Conservation (phyloP, 2,113 vertebrate genomes). For the Laticauda colubrina region DNA sequence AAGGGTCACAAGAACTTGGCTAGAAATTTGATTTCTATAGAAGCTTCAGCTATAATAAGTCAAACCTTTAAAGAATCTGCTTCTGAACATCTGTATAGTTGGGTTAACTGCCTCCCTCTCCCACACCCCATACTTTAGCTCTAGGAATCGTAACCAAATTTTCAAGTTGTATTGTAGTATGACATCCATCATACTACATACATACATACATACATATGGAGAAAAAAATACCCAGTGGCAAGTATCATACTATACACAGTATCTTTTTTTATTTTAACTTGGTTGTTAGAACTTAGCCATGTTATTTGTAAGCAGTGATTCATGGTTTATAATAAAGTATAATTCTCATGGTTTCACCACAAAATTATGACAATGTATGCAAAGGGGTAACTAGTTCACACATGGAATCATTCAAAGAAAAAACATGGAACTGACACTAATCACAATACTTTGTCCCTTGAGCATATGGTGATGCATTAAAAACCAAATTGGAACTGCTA, state of each 20-base stretch:
- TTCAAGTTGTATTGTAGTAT: not conserved
- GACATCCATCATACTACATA: not conserved
- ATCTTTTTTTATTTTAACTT: not conserved
- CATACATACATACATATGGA: not conserved
- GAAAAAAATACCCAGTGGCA: not conserved
- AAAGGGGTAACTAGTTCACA: not conserved
- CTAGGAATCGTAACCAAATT: not conserved
- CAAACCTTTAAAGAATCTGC: too few species aligned
- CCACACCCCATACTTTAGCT: not conserved
- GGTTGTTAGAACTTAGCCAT: not conserved
- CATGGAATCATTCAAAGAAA: not conserved
- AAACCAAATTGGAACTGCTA: not conserved
- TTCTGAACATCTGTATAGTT: not conserved
- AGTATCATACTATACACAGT: not conserved
- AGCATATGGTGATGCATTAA: not conserved
- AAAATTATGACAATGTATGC: not conserved
- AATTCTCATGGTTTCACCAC: not conserved
- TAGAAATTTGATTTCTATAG: not conserved
- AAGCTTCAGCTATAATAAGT: not conserved
- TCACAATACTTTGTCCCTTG: not conserved
- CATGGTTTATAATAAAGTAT: not conserved
- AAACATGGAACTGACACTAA: not conserved
- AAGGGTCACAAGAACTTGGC: not conserved
- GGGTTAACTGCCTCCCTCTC: not conserved
- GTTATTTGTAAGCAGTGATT: not conserved